Evolutionary conservation across 1,140 invertebrate species (phyloP).

Genomic region (Drosophila melanica): DNA sequence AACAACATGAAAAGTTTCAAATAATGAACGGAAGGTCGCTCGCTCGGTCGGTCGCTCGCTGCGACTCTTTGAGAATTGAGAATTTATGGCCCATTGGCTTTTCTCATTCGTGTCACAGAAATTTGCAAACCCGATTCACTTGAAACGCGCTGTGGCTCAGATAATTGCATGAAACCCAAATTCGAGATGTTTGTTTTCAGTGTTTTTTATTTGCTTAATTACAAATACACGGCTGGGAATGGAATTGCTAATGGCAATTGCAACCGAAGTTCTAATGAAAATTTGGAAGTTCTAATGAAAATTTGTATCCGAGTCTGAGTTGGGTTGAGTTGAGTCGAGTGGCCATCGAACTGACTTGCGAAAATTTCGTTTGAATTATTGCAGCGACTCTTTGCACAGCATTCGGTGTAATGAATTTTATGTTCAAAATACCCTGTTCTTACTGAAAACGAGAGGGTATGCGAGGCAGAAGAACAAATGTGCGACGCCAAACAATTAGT

Average conservation of each 20-base stretch:
- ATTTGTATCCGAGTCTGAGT: slow-evolving; percentile 35
- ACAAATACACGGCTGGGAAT: neutral
- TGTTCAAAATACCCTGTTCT: no score
- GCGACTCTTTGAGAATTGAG: slow-evolving; percentile 24
- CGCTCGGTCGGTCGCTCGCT: slow-evolving; percentile 7
- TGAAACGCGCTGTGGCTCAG: slow-evolving; percentile 39
- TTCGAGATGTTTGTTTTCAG: slow-evolving; percentile 30
- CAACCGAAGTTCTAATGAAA: slow-evolving; percentile 25
- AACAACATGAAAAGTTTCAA: slow-evolving; percentile 75
- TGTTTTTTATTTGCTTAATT: slow-evolving; percentile 27
- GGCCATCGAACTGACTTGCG: slow-evolving; percentile 44
- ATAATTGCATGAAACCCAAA: slow-evolving; percentile 45
- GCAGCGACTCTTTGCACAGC: slow-evolving; percentile 34
- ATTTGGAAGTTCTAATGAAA: slow-evolving; percentile 26
- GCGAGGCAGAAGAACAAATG: no score
- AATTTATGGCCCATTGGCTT: slow-evolving; percentile 46
- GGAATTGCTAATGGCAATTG: slow-evolving; percentile 3
- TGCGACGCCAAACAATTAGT: no score
- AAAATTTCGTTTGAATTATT: slow-evolving; percentile 71
- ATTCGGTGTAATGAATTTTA: slow-evolving; percentile 8
- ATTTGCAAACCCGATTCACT: slow-evolving; percentile 70
- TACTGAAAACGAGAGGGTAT: no score
- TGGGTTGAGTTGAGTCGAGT: slow-evolving; percentile 37
- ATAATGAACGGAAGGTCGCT: slow-evolving; percentile 63
- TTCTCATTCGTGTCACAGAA: slow-evolving; percentile 57